A percentile compares a stretch with the other conserved stretches of the same genome.
Evolutionary conservation across 2,888 invertebrate species (phyloP).

Genomic region (Chrysolina haemoptera): DNA sequence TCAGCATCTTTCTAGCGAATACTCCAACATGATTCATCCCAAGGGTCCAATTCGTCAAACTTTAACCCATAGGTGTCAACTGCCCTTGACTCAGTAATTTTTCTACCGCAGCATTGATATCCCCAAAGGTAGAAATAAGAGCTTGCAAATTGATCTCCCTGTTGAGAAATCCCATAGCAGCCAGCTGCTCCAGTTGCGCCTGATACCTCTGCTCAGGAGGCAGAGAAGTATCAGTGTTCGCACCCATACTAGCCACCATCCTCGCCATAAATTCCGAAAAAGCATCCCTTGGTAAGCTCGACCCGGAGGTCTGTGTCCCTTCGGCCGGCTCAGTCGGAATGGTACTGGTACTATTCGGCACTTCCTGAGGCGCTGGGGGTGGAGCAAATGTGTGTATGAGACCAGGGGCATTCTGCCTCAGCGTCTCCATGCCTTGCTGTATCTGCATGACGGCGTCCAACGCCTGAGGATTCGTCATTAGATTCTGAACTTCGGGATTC

Average conservation of each 20-base stretch:
- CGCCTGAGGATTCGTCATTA: conserved; percentile 94
- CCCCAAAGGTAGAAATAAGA: conserved; percentile 95
- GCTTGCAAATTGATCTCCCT: conserved; percentile 98
- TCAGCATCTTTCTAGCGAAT: background rate
- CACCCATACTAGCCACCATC: conserved; percentile 79
- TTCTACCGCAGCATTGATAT: conserved; percentile 98
- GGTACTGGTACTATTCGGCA: conserved; percentile 63
- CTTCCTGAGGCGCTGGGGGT: conserved; percentile 61
- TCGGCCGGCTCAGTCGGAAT: conserved; percentile 53
- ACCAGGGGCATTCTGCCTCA: conserved; percentile 89
- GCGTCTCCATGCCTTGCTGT: conserved; percentile 93
- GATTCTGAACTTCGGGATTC: conserved; percentile 90
- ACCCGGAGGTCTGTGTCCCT: conserved; percentile 63
- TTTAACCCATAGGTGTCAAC: conserved; percentile 34
- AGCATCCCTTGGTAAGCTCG: conserved; percentile 54
- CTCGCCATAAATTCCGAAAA: conserved; percentile 84
- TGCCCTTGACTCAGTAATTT: conserved; percentile 78
- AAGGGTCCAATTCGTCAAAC: background rate
- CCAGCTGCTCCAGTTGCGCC: conserved; percentile 93
- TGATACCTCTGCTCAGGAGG: conserved; percentile 97
- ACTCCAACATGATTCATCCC: background rate
- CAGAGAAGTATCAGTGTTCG: conserved; percentile 68
- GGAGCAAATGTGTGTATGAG: conserved; percentile 76
- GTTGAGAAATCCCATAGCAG: conserved; percentile 97
- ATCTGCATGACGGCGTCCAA: conserved; percentile 95